A percentile compares a stretch with the other conserved stretches of the same genome.
Conservation (phyloP, 2,888 invertebrate genomes). For the Lepidonotus clava region DNA sequence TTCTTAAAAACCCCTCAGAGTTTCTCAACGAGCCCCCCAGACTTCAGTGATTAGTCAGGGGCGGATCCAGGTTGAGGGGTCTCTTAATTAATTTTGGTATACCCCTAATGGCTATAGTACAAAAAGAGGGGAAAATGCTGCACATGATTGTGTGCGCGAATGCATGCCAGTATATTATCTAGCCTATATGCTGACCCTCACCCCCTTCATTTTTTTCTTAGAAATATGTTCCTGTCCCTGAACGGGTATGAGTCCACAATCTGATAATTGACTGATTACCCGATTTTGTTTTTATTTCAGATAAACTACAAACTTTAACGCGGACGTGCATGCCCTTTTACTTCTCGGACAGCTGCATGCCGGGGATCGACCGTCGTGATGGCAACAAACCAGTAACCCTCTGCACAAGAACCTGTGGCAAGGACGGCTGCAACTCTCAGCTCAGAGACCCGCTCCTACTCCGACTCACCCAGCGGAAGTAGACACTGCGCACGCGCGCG, state of each 20-base stretch:
- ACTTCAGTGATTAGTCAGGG: no score
- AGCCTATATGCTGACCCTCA: background rate
- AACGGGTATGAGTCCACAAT: no score
- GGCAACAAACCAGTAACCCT: constrained; percentile 11
- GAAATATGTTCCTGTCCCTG: no score
- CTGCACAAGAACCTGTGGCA: constrained; percentile 13
- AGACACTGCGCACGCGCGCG: background rate
- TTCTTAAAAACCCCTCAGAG: no score
- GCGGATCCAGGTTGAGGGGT: no score
- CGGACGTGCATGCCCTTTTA: constrained; percentile 33
- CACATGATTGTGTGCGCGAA: no score
- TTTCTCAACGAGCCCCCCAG: no score
- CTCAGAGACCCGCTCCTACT: background rate
- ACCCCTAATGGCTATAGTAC: no score
- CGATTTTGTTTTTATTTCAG: background rate
- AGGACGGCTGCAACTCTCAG: background rate
- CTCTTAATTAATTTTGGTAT: no score
- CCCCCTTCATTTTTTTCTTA: background rate
- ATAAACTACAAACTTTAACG: constrained; percentile 22
- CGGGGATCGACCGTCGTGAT: background rate
- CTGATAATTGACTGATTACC: no score
- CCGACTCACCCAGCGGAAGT: background rate
- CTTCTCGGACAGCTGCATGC: constrained; percentile 4
- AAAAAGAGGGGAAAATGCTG: no score
- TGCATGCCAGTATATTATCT: background rate